A percentile compares a stretch with the other conserved stretches of the same genome.
Evolutionary conservation across 2,888 invertebrate genomes (phyloP).

Genomic region (Drosophila planitibia): DNA sequence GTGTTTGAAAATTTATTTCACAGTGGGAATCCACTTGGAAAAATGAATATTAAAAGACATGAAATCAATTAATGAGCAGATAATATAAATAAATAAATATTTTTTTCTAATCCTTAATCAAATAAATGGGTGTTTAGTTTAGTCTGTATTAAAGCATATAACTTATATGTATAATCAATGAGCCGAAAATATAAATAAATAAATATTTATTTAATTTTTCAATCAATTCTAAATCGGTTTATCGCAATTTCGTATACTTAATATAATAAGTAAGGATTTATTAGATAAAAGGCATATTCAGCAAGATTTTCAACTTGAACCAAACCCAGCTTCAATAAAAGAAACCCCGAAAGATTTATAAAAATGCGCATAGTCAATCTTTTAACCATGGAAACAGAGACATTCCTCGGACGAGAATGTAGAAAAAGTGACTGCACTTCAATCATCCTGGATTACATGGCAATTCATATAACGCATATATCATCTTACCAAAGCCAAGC

Average conservation of each 20-base stretch:
- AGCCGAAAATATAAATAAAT: too few species aligned
- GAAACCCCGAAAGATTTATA: not conserved
- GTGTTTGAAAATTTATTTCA: not conserved
- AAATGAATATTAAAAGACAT: not conserved
- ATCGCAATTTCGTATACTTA: not conserved
- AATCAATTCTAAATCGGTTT: not conserved
- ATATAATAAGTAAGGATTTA: not conserved
- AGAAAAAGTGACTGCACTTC: constrained; percentile 35
- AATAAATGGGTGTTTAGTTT: too few species aligned
- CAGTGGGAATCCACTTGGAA: too few species aligned
- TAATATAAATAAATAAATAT: not conserved
- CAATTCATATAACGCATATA: constrained; percentile 25
- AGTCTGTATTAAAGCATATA: too few species aligned
- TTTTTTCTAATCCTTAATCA: not conserved
- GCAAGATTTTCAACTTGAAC: not conserved
- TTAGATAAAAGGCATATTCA: not conserved
- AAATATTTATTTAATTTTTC: too few species aligned
- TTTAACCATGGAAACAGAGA: not conserved
- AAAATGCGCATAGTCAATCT: constrained; percentile 15
- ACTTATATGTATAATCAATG: too few species aligned
- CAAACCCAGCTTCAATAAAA: not conserved
- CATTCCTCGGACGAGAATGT: constrained; percentile 1
- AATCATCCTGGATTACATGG: constrained; percentile 51
- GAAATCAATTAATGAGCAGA: not conserved
- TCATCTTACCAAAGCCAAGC: constrained; percentile 34